Base-by-base conservation (phyloP, 2,888 invertebrate genomes). In the Oxystoma pomonae region DNA sequence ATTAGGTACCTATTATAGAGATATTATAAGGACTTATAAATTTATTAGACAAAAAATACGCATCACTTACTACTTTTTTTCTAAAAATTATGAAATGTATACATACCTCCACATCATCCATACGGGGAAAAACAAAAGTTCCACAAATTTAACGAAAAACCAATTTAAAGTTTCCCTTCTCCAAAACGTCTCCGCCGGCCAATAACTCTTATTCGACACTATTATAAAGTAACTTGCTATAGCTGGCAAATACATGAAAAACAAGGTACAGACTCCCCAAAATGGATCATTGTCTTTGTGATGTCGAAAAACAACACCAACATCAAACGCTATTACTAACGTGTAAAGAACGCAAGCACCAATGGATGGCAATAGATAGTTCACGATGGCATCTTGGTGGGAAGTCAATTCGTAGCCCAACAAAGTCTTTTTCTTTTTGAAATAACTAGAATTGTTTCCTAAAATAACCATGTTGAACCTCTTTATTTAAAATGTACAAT, bases 251-350 rank as follows among this genome's bases (percentile, higher is more conserved):
- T 82, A 80, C 68, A 85, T 77, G 50, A 84, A 73, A 55, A 79
- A 73, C 17, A 84, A 59, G 0, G 85, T 85, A 9, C 82, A 72
- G 49, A 78, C 76, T 1, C 80, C 84, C 74, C 81, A 83, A 63
- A 80, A 76, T 16, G 83, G 79, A 75, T 89, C 85, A 2, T 83
- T 82, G 71, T 85, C 85, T 17, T 80, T 80, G 68, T 85, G 85
- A 73, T 90, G 88, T 74, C 88, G 86, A 66, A 83, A 61, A 57
- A 64, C 62, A 20, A 64, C 64, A 17, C 60, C 20, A 12, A 88
- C 75, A 74, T 92, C 92, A 53, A 85, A 85, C 17, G 88, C 85
- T 51, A 90, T 86, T 59, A 91, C 83, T 1, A 87, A 80, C 49
- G 90, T 81, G 71, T 89, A 92, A 21, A 90, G 77, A 1, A 86